phyloP scores from a whole-genome alignment of 2,113 vertebrate genomes.

The Cyprinodon tularosa region DNA sequence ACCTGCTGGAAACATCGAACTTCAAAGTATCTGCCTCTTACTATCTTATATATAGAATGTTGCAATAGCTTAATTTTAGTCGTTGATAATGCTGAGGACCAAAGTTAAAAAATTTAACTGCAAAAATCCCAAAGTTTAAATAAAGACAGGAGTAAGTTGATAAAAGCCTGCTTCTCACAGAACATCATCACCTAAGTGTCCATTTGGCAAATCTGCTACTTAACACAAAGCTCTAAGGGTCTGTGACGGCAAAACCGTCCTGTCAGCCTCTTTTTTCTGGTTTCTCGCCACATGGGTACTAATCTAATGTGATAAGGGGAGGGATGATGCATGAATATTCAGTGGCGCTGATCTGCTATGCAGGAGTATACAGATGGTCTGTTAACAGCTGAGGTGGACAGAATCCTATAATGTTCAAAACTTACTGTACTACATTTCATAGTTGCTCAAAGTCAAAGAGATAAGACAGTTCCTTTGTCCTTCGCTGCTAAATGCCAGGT shows the following conservation, averaged over 20 bases:
- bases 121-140: neutral
- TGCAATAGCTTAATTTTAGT: neutral
- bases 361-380: slow-evolving; percentile 79
- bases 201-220: slow-evolving; percentile 68
- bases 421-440: slow-evolving; percentile 41
- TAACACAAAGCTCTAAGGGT: slow-evolving; percentile 72
- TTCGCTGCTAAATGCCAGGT: neutral
- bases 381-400: slow-evolving; percentile 72
- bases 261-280: slow-evolving; percentile 71
- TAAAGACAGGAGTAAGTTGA: neutral
- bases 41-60: no score
- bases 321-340: slow-evolving; percentile 79
- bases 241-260: slow-evolving; percentile 69
- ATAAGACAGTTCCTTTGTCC: slow-evolving; percentile 5
- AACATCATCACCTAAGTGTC: slow-evolving; percentile 29
- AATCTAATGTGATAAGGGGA: slow-evolving; percentile 80
- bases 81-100: neutral
- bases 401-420: slow-evolving; percentile 57
- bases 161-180: slow-evolving; percentile 10
- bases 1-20: no score
- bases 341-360: slow-evolving; percentile 69
- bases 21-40: no score
- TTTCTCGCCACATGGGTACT: slow-evolving; percentile 71
- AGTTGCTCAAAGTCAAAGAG: slow-evolving; percentile 48
- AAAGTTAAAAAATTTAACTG: neutral